Base-by-base conservation (phyloP, 2,113 vertebrate genomes). In the Brienomyrus longianalis region DNA sequence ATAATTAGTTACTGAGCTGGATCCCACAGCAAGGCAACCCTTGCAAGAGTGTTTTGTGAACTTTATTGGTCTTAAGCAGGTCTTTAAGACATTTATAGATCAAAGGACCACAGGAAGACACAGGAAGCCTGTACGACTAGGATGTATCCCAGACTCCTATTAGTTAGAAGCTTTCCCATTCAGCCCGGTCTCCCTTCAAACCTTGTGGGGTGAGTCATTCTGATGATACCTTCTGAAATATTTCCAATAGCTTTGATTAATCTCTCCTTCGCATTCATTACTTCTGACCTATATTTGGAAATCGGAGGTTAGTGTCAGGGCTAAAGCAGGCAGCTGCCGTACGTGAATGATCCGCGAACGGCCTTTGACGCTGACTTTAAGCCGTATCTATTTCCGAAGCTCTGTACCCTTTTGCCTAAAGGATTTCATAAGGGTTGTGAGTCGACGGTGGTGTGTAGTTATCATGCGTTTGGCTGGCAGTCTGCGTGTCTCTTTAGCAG, bases 211-310 rank as follows among this genome's bases (percentile, higher is more conserved):
- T 17, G 31, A 43, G 74, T 80, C 35, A 80, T 15, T 80, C 74
- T 13, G 35, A 80, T 80, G 74, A 43, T 80, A 43, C 35, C 74
- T 80, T 80, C 74, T 80, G 74, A 35, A 80, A 80, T 80, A 80
- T 80, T 80, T 35, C 35, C 74, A 80, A 80, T 80, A 80, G 74
- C 74, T 80, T 80, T 80, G 74, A 80, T 80, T 80, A 80, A 50
- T 50, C 47, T 86, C 45, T 86, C 83, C 48, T 51, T 6, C 45
- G 48, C n/a, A 51, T 84, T 84, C 83, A 84, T 84, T 84, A 48
- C 23, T 84, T n/a, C 39, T n/a, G 39, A 47, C 47, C 45, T 47
- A 23, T 15, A 50, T 86, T 86, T 51, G 45, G 47, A 51, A 51
- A 86, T 48, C 45, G 3, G 43, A 51, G n/a, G 45, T 86, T 86